Evolutionary conservation across 2,113 vertebrate genomes (phyloP).

Genomic region (Callopanchax toddi): DNA sequence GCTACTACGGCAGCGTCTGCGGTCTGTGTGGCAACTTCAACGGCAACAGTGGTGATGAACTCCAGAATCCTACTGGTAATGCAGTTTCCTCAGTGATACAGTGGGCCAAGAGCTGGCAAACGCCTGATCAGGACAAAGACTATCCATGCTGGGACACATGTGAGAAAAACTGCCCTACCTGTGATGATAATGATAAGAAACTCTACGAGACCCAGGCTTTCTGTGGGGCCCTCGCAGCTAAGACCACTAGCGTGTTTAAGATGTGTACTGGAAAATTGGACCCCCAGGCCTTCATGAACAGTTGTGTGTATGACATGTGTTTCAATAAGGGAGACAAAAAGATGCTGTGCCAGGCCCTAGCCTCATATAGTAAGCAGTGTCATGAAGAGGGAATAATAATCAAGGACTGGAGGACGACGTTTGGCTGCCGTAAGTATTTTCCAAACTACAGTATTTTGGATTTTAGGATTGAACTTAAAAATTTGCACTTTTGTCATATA

Average conservation of each 20-base stretch:
- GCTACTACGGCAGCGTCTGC: constrained; percentile 73
- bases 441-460: background rate
- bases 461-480: background rate
- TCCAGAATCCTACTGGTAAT: constrained; percentile 50
- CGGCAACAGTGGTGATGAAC: constrained; percentile 59
- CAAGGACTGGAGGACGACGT: constrained; percentile 74
- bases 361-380: constrained; percentile 74
- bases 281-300: constrained; percentile 64
- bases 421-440: constrained; percentile 80
- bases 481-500: constrained; percentile 5
- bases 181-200: constrained; percentile 32
- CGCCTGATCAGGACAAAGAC: constrained; percentile 49
- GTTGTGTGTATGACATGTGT: constrained; percentile 79
- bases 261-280: constrained; percentile 71
- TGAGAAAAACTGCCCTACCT: constrained; percentile 63
- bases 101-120: constrained; percentile 80
- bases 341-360: constrained; percentile 75
- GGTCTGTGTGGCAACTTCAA: constrained; percentile 89
- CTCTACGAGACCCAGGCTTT: constrained; percentile 63
- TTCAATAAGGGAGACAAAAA: constrained; percentile 69
- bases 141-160: constrained; percentile 69
- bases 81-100: constrained; percentile 45
- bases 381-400: constrained; percentile 71
- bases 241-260: constrained; percentile 64
- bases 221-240: constrained; percentile 74